phyloP scores from a whole-genome alignment of 2,888 invertebrate species.

The Aleiodes testaceus region DNA sequence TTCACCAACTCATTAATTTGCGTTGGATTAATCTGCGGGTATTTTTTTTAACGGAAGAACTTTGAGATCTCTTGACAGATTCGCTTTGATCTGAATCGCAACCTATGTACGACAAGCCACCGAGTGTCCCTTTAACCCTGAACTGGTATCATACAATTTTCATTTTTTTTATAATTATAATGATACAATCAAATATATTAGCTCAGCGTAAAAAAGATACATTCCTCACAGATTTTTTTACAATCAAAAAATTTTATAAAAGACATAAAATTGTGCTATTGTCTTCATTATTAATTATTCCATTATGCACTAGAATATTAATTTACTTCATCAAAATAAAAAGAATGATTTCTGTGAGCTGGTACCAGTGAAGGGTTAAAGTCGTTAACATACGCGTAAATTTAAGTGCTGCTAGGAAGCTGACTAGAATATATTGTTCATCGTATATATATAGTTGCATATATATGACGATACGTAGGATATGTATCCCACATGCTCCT shows the following conservation, averaged over 20 bases:
- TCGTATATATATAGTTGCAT: slow-evolving; percentile 17
- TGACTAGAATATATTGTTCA: slow-evolving; percentile 68
- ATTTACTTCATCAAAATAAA: too few species aligned
- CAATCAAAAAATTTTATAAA: background rate
- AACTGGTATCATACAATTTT: slow-evolving; percentile 50
- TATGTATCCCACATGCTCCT: slow-evolving; percentile 23
- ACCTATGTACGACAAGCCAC: slow-evolving; percentile 47
- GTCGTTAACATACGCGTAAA: slow-evolving; percentile 48
- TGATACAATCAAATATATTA: slow-evolving; percentile 44
- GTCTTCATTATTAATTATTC: slow-evolving; percentile 50
- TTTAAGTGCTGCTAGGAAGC: slow-evolving; percentile 70
- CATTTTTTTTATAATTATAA: slow-evolving; percentile 32
- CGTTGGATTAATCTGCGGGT: background rate
- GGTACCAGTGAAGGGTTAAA: slow-evolving; percentile 55
- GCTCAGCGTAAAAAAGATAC: slow-evolving; percentile 53
- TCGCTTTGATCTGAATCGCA: slow-evolving; percentile 34
- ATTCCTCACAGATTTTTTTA: slow-evolving; percentile 43
- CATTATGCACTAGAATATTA: background rate
- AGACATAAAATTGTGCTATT: slow-evolving; percentile 54
- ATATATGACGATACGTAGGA: slow-evolving; percentile 7
- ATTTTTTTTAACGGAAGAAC: slow-evolving; percentile 40
- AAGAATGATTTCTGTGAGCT: background rate
- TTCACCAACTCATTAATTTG: slow-evolving; percentile 16
- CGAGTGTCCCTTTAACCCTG: slow-evolving; percentile 53
- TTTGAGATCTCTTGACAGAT: slow-evolving; percentile 30